Base-by-base conservation (phyloP, 2,797 vertebrate genomes). In the Ibycter americanus region DNA sequence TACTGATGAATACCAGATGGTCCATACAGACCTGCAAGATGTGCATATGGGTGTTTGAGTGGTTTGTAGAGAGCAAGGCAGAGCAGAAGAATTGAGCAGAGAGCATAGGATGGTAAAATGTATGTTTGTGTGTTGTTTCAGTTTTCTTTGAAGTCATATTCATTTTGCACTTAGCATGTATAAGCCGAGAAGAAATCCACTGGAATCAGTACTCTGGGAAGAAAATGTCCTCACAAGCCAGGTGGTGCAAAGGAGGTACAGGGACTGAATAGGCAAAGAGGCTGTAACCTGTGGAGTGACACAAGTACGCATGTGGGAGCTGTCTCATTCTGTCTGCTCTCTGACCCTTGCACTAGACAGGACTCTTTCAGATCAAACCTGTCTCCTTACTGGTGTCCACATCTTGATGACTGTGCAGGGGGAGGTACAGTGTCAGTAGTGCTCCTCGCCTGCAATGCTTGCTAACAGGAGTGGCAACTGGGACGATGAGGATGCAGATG, bases 41-140 rank as follows among this genome's bases (percentile, higher is more conserved):
- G 0, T 5, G 8, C 13, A 6, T 23, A 12, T 2, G 16, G 42
- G 15, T 32, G 10, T 13, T 74, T 3, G 11, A 1, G 32, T 46
- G 23, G 9, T 26, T 40, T 82, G 31, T 20, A 49, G 31, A 5
- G 25, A 3, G 2, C 54, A 56, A 84, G 38, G 23, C 20, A 51
- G 38, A 52, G 29, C 18, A 65, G 51, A 82, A 72, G 20, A 36
- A 61, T 63, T 54, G 47, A 31, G 25, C 49, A 52, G 38, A 72
- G 19, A 40, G 3, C 25, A 36, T 3, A 52, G 6, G 16, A 32
- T 5, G 4, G 29, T 27, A 54, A 42, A 55, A 77, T 6, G 1
- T 2, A 2, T 20, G 11, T 18, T 51, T 8, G 6, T 38, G 7
- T 38, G 29, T 12, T 44, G 23, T 44, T 68, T 16, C 23, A 12